Base-by-base conservation (phyloP, 2,113 vertebrate species). In the Brachionichthys hirsutus region DNA sequence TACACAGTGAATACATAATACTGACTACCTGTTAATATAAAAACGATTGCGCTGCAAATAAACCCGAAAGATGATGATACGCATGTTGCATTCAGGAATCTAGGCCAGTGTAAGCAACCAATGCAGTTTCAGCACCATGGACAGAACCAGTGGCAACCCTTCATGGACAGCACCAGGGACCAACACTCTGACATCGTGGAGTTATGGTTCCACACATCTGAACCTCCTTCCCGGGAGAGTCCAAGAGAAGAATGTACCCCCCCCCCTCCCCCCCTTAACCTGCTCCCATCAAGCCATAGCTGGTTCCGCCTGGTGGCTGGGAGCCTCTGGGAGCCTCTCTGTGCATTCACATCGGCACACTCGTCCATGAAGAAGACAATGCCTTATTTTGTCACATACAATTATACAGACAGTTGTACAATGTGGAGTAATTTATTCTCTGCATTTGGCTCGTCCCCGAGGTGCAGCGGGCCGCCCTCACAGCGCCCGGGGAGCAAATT, bases 101-200 rank as follows among this genome's bases (percentile, higher is more conserved):
- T 30, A 38, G 36, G 16, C n/a, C 34, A 22, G 15, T 10, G 12
- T 42, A 43, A 4, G 6, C 16, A 8, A 53, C 35, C 4, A 0
- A 9, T 7, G 9, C 6, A 3, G 1, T 18, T 82, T 84, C 65
- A 78, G 81, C 16, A 77, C 77, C 62, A 61, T 1, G 63, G 57
- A 65, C 65, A 65, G 55, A 9, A 2, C 18, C 65, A 14, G 13
- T 6, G 12, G 40, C 40, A 15, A 14, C 13, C 10, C 44, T 2
- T 11, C 62, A 49, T 9, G 50, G 69, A 73, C 61, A 58, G 22
- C 22, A 6, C 40, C 60, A 45, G 11, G 14, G 0, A 2, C 36
- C 9, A 20, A 14, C 2, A 1, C 19, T 24, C 36, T 38, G 2
- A 16, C 15, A n/a, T 30, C 3, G 4, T 16, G 38, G 47, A 15